Evolutionary conservation across 2,113 vertebrate genomes (phyloP), one percentile per base, ranked within the genome.

Genomic region (Haemorhous mexicanus): DNA sequence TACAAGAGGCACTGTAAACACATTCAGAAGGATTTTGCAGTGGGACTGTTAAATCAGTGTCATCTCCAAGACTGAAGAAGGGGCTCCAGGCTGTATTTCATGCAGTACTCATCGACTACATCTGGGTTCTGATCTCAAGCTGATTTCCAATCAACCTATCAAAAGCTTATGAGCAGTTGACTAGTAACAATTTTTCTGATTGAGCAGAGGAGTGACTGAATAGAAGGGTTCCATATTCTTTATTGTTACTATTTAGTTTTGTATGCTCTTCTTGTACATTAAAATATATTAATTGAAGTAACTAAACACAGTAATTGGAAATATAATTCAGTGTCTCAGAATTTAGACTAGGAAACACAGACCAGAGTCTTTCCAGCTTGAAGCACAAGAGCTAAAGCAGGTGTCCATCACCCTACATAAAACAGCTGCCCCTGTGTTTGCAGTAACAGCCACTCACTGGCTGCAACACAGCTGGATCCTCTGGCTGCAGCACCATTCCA

Each of bases 71-170:
- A 16, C 47, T 28, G 53, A 47, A 89, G 63, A 79, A 74, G n/a
- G 23, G 32, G 23, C 64, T 73, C 55, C 39, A 46, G 20, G 17
- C 63, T 52, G 9, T 64, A 58, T 61, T 85, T 69, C 37, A 23
- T 13, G 49, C 1, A 0, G 21, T 12, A 37, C 15, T 87, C 7
- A 18, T 2, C 0, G 0, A 61, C 53, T 41, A 16, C 47, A 59
- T 20, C 44, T 9, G 3, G 3, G 47, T 41, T 59, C 58, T 69
- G 44, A 85, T 37, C 32, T 58, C 4, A 1, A 86, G 56, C 19
- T 44, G 27, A 72, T 35, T 87, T 85, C 70, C 58, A 78, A 0
- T 16, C 50, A 11, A 62, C 24, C 19, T 20, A 39, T 13, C n/a
- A 84, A 56, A 81, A 87, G 11, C 47, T 39, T 53, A 47, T 4